phyloP scores from a whole-genome alignment of 35 echinoderm and acorn worm species.

The Ptychodera flava region DNA sequence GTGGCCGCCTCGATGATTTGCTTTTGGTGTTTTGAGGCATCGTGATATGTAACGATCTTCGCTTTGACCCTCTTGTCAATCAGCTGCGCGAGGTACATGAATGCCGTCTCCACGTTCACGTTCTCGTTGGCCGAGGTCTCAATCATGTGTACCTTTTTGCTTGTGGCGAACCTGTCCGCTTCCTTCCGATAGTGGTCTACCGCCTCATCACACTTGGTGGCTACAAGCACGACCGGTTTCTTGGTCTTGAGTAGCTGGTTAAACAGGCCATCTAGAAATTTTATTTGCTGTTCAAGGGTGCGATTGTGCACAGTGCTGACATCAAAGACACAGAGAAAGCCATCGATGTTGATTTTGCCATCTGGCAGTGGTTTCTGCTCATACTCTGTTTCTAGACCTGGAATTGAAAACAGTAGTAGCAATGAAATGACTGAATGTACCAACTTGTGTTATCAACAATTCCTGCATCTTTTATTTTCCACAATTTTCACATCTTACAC shows the following conservation, averaged over 20 bases:
- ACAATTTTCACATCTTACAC: too few species aligned
- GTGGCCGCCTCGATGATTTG: conserved; percentile 29
- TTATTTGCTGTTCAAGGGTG: conserved; percentile 44
- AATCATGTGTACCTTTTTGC: conserved; percentile 39
- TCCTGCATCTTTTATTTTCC: too few species aligned
- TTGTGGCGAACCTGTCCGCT: conserved; percentile 32
- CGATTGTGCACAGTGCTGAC: conserved; percentile 52
- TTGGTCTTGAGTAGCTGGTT: conserved; percentile 44
- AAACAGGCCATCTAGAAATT: conserved; percentile 38
- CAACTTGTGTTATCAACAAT: too few species aligned
- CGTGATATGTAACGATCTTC: conserved; percentile 31
- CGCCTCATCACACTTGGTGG: conserved; percentile 78
- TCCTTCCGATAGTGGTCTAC: conserved; percentile 45
- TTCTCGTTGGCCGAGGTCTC: conserved; percentile 80
- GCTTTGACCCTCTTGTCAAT: conserved; percentile 59
- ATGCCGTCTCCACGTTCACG: conserved; percentile 83
- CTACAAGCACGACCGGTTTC: conserved; percentile 55
- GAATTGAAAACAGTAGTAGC: neutral
- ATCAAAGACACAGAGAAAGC: conserved; percentile 74
- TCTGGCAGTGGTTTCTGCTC: conserved; percentile 54
- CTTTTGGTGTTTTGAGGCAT: conserved; percentile 47
- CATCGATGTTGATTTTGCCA: conserved; percentile 79
- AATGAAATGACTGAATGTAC: too few species aligned
- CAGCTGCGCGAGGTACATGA: conserved; percentile 43
- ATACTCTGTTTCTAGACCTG: conserved; percentile 75